Base-by-base conservation (phyloP, 2,888 invertebrate species). In the Drosophila recens region DNA sequence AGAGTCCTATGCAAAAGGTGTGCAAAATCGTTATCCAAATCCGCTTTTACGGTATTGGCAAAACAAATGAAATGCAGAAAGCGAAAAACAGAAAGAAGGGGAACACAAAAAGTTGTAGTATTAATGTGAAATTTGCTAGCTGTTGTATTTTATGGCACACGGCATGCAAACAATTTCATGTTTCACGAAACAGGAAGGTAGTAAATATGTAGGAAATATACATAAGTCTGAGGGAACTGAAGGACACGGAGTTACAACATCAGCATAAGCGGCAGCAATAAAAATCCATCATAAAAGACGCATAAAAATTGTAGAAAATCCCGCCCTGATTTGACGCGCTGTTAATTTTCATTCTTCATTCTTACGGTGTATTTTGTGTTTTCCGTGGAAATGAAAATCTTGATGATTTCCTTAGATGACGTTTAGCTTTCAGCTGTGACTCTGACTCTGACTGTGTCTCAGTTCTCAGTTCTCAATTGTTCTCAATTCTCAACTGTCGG, bases 271-370 rank as follows among this genome's bases (percentile, higher is more conserved):
- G 79, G 51, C 42, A 43, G 74, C 83, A 86, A 86, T 83, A 86
- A 83, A 83, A 83, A 79, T 83, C 74, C 79, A 75, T 83, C 83
- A 83, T 83, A 86, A 86, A 86, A 82, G 61, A n/a, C 61, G 67
- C 83, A 86, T 86, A 86, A 83, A 86, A 83, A 72, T 75, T 75
- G 65, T 76, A 69, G 65, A 64, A 79, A 76, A 67, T 67, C 72
- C 66, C 67, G 76, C 70, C 83, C 75, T 83, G 87, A 84, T 84
- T 84, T 84, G 84, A 83, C 81, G 87, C 83, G 73, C 75, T 86
- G 87, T 86, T 86, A 84, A 86, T 84, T 84, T 81, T 49, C 51
- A 15, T 72, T 52, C 5, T 27, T 27, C 5, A 27, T 27, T 1
- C 67, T 65, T 56, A 38, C 56, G 52, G 52, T 56, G 54, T 20